These are phyloP conservation scores for Nyctibius grandis DNA, from an alignment of 2,797 vertebrate genomes.

Conservation along the genomic window DNA sequence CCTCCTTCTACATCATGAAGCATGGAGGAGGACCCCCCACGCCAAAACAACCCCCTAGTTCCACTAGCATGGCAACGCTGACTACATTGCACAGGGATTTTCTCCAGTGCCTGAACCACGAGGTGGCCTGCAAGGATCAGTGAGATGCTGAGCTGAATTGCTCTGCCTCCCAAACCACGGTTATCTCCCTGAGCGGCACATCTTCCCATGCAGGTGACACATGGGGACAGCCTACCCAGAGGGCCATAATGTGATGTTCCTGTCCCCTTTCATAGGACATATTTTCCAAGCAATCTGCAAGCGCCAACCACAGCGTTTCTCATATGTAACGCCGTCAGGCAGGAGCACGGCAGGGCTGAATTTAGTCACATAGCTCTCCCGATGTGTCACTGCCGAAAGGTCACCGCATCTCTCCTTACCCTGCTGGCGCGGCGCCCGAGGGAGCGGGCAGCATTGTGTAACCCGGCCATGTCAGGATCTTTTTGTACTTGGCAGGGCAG, in stretches of 20 bases:
- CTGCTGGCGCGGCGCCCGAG: neutral
- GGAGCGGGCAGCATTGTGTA: neutral
- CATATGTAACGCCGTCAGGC: neutral
- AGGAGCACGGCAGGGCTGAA: neutral
- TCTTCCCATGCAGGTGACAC: neutral
- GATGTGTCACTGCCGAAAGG: neutral
- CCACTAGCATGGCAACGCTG: neutral
- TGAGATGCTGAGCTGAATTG: neutral
- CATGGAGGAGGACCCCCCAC: neutral
- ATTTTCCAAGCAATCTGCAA: neutral
- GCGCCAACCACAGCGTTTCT: fast-evolving
- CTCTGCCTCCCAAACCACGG: neutral
- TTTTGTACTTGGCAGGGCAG: neutral
- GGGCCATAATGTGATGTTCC: neutral
- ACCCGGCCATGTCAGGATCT: neutral
- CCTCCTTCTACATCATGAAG: neutral
- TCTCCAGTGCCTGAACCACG: neutral
- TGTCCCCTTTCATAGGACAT: neutral
- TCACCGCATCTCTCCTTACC: neutral
- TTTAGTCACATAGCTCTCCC: neutral
- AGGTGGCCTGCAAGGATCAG: neutral
- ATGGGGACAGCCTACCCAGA: neutral
- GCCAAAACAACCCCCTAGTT: neutral
- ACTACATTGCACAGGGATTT: neutral
- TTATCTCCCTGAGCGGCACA: neutral